Base-by-base conservation (phyloP, 2,113 vertebrate genomes). In the Mesoclemmys tuberculata region DNA sequence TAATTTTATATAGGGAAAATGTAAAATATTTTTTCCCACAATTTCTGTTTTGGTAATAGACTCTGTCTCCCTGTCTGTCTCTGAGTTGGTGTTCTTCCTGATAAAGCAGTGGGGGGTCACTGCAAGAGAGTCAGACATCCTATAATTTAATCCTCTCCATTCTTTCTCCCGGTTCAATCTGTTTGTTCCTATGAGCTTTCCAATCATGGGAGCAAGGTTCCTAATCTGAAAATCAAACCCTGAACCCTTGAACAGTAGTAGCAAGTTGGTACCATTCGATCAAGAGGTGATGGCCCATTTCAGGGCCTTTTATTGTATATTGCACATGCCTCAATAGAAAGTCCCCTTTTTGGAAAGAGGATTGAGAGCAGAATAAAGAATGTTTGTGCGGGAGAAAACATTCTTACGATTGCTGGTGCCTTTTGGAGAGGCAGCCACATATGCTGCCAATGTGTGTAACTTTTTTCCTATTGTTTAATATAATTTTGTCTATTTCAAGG, bases 201-300 rank as follows among this genome's bases (percentile, higher is more conserved):
- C 29, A 77, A n/a, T 29, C 64, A 38, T 77, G 74, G 41, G 74
- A 87, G n/a, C 48, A 44, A 8, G 16, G 6, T 13, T 82, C 22
- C 38, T 86, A 80, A n/a, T 38, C 41, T 24, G 79, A 44, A 5
- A 81, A 26, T 8, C 4, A 68, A 71, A 44, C 56, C 2, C 2
- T 44, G 86, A 4, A 5, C 5, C 41, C 46, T 35, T 0, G 0
- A 3, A 0, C 2, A 0, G 0, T 5, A 2, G 75, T 52, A 46
- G 6, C 4, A 0, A 85, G 18, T 21, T 2, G 9, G 18, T 19
- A 71, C 48, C 89, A 38, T 55, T 87, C 61, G 27, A 31, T 18
- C 19, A 18, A 24, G 29, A 89, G 11, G 55, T n/a, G 7, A 0
- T 44, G 24, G 38, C 51, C 13, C 1, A 0, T 55, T 41, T 61